These are phyloP conservation scores for Crossocerus cetratus DNA, from an alignment of 2,888 invertebrate genomes.

Conservation along the genomic window DNA sequence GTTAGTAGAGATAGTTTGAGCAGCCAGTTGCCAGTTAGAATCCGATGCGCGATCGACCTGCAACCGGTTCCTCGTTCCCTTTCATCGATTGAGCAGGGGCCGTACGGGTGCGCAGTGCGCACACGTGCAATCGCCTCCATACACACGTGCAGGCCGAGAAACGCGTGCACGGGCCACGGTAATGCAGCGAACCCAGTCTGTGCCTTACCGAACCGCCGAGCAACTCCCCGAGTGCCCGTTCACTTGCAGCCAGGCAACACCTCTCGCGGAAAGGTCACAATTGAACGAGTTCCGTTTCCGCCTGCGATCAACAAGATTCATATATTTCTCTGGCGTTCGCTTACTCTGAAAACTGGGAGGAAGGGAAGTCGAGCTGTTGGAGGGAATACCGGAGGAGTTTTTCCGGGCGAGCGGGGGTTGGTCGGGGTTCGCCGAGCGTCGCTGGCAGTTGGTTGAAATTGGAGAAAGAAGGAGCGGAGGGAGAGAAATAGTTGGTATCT, in stretches of 20 bases:
- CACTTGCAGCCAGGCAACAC: conserved; percentile 26
- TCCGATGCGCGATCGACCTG: conserved; percentile 59
- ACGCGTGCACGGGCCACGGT: conserved; percentile 46
- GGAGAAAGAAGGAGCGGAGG: conserved; percentile 10
- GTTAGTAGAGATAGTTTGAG: conserved; percentile 39
- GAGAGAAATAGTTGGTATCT: conserved; percentile 58
- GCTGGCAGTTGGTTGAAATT: too few relatives aligned
- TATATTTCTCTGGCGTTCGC: too few relatives aligned
- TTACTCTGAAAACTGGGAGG: too few relatives aligned
- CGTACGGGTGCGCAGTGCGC: conserved; percentile 45
- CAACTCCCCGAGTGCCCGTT: conserved; percentile 37
- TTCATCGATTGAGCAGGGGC: conserved; percentile 57
- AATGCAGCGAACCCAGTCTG: conserved; percentile 32
- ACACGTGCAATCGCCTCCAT: conserved; percentile 46
- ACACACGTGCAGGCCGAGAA: conserved; percentile 45
- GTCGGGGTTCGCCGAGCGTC: too few relatives aligned
- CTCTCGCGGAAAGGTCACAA: conserved; percentile 35
- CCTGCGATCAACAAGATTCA: neutral
- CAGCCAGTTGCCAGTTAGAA: conserved; percentile 57
- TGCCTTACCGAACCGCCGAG: conserved; percentile 2
- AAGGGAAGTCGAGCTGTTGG: too few relatives aligned
- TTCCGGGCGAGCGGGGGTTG: too few relatives aligned
- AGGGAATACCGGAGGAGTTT: too few relatives aligned
- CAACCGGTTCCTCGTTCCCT: conserved; percentile 65
- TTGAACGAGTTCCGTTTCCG: conserved; percentile 22